Evolutionary conservation across 2,797 vertebrate species (phyloP), one percentile per base, ranked within the genome.

Genomic region (Graptemys geographica): DNA sequence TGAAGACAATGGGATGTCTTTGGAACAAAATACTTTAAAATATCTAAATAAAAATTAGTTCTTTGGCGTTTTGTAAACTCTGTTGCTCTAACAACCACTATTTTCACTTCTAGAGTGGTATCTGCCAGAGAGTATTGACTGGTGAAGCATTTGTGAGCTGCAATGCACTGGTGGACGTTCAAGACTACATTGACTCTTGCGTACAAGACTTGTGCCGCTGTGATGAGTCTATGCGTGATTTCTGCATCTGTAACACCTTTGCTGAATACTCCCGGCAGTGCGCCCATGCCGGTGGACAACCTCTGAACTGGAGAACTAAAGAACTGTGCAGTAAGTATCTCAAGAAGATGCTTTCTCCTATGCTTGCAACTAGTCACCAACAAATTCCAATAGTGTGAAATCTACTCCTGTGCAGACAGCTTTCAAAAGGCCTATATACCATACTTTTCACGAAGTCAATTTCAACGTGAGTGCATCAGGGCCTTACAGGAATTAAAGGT

Each of bases 261-360:
- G 98, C 99, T 2, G 99, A 99, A 96, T 99, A 98, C 93, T 99
- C 99, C 23, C 98, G 99, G 16, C 99, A 99, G 97, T 99, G 99
- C 0, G 98, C 98, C 37, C 99, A 99, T 1, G 99, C 99, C 0
- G 99, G 99, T 1, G 99, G 99, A 56, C 97, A 97, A 65, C 99
- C 99, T 28, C 53, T 76, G 33, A 98, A 98, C 93, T 99, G 99
- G 99, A 97, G 99, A 95, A 97, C 97, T 31, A 86, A 98, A 4
- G 87, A 97, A 11, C 95, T 99, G 87, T 99, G 99, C 94, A 93
- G 99, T 99, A 97, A 98, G 99, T 98, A 56, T 53, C 82, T 83
- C 0, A 0, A 52, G 49, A 89, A 92, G 44, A 11, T 31, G 16
- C 9, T 79, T 94, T 55, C 28, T 33, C 18, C 12, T 79, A 28